phyloP scores from a whole-genome alignment of 1,140 invertebrate genomes.

The Aphelenchoides fujianensis region DNA sequence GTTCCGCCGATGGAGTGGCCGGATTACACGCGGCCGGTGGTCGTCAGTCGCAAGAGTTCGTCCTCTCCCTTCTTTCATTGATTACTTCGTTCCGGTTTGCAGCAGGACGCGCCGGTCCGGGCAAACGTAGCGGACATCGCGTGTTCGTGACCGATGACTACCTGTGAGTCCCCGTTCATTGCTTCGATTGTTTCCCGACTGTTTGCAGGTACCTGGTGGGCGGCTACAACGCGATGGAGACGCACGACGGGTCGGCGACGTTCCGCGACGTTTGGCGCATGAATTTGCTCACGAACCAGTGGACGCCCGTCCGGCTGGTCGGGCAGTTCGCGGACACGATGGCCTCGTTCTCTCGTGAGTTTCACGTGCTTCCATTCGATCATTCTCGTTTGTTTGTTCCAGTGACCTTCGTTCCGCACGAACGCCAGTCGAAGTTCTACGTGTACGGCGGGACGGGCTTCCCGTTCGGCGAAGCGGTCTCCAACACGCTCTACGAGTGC shows the following conservation, averaged over 20 bases:
- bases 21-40: not conserved
- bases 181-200: too few relatives aligned
- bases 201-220: not conserved
- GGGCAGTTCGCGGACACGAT: not conserved
- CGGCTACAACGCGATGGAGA: not conserved
- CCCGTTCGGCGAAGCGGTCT: not conserved
- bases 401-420: not conserved
- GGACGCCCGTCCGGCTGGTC: not conserved
- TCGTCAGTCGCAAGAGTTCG: not conserved
- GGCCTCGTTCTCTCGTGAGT: slow-evolving; percentile 1
- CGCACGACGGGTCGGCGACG: not conserved
- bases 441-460: slow-evolving; percentile 9
- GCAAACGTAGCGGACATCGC: not conserved
- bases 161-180: too few relatives aligned
- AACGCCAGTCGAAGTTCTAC: not conserved
- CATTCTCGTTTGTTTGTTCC: not conserved
- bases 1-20: not conserved
- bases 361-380: not conserved
- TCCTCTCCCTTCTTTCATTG: not conserved
- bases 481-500: not conserved
- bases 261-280: not conserved
- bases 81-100: not conserved
- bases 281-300: slow-evolving; percentile 10
- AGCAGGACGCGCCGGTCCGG: not conserved
- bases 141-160: slow-evolving; percentile 13